Conservation (phyloP, 2,797 vertebrate genomes). For the Manis pentadactyla region DNA sequence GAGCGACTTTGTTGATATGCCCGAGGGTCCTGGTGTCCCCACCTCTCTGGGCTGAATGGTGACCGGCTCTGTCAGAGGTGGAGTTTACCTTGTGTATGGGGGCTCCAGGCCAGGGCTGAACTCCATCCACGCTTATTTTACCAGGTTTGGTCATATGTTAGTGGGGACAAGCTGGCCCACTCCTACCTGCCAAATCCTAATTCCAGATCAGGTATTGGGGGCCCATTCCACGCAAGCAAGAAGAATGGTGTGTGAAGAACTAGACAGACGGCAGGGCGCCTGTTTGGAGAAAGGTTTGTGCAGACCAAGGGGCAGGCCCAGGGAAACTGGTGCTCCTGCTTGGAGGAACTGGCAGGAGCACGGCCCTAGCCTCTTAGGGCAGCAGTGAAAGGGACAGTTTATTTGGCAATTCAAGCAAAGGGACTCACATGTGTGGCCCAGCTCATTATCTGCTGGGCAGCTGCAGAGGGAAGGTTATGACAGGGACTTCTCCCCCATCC, state of each 20-base stretch:
- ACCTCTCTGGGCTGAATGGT: too few relatives aligned
- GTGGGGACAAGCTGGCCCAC: background rate
- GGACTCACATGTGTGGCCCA: background rate
- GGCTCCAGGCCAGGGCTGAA: background rate
- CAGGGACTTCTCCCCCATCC: background rate
- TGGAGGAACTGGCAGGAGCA: background rate
- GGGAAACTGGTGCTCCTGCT: background rate
- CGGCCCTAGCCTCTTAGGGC: background rate
- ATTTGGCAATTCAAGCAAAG: slow-evolving; percentile 12
- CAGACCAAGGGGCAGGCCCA: too few relatives aligned
- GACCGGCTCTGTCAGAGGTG: background rate
- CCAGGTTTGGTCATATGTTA: slow-evolving; percentile 70
- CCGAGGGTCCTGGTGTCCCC: background rate
- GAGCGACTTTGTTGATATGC: background rate
- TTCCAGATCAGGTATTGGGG: background rate
- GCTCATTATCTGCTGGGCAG: background rate
- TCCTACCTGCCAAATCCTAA: background rate
- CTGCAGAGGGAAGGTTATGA: too few relatives aligned
- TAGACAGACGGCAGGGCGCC: background rate
- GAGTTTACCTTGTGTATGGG: background rate
- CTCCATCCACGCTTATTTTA: background rate
- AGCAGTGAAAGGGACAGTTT: background rate
- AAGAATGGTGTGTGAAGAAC: background rate
- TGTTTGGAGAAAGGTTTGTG: background rate
- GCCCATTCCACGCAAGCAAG: background rate